Base-by-base conservation (phyloP, 2,113 vertebrate species). In the Gobiocypris rarus region DNA sequence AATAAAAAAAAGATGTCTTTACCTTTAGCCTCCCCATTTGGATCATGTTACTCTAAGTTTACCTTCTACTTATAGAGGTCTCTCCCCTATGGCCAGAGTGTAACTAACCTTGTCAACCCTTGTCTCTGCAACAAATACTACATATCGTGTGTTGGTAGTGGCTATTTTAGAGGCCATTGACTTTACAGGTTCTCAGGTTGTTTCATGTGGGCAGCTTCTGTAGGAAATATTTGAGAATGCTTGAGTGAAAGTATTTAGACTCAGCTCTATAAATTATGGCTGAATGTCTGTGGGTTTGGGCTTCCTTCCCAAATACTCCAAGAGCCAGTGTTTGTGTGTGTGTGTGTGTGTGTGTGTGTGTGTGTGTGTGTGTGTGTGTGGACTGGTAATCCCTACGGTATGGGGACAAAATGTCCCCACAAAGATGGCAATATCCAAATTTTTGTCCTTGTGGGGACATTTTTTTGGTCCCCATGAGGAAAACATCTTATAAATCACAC, bases 211-310 rank as follows among this genome's bases (percentile, higher is more conserved):
- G 31, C 28, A 79, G 58, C 75, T 74, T 81, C 76, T 70, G 28
- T 43, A 83, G 75, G 84, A 58, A 84, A 86, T 88, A 24, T 75
- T 54, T 79, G 48, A 65, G 43, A 81, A 83, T 75, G 34, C 81
- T 61, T 71, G 81, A 81, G 67, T 82, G 71, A 86, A 83, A 79
- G 38, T 24, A 67, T 83, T 86, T 86, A 77, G 67, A 76, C 63
- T 59, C 48, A 9, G 63, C 82, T 52, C 77, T 86, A 83, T 67
- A 31, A 73, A 86, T 85, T 85, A 74, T 73, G 14, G 58, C 22
- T 71, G 59, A 38, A 63, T 71, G 34, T 59, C 59, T 86, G 81
- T 82, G 70, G 48, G 31, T 81, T 82, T 70, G 34, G 77, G 81
- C 79, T 58, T 38, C 28, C 80, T 79, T 75, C 83, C 75, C 45